Evolutionary conservation across 23 tunicate genomes (phyloP), one percentile per base, ranked within the genome.

Genomic region (Halocynthia roretzi): DNA sequence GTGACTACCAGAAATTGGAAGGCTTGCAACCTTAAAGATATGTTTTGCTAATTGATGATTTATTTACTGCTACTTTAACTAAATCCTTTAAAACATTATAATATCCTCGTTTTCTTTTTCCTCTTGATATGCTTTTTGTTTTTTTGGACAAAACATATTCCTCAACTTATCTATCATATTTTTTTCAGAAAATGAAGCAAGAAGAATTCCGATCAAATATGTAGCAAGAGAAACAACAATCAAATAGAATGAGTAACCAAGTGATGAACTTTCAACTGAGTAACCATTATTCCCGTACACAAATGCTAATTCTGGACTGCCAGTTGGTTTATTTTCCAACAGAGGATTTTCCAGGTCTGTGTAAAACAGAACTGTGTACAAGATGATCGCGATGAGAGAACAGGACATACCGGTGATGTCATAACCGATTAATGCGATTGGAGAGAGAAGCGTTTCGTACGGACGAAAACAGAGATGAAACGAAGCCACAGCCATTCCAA

Each of bases 361-460:
- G 40, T 74, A 74, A 8, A 74, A 10, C 58, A 74, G 78, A 14
- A 56, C 63, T 14, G 56, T 54, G 56, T 74, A 74, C 21, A 74
- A 48, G 22, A 74, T 56, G 22, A 74, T 64, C 8, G 78, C 78
- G 17, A 74, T 8, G 18, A 74, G 64, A 8, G 78, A 74, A 6
- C 56, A 53, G 20, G 10, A 19, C 56, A 50, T 52, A 5, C 76
- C 85, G 9, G 18, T 44, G 18, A 73, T 31, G 54, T 82, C 50
- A 54, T 86, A 86, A 6, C 54, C 52, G 31, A 76, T 44, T 61
- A 86, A 17, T 50, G 82, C 92, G 58, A 70, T 10, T 0, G 92
- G 82, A 49, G 81, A 78, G 8, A 78, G 80, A 74, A 74, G 81
- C 10, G 85, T 71, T 51, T 86, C 85, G 76, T 81, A 86, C 8